phyloP scores from a whole-genome alignment of 2,888 invertebrate genomes.

The Notodonta ziczac region DNA sequence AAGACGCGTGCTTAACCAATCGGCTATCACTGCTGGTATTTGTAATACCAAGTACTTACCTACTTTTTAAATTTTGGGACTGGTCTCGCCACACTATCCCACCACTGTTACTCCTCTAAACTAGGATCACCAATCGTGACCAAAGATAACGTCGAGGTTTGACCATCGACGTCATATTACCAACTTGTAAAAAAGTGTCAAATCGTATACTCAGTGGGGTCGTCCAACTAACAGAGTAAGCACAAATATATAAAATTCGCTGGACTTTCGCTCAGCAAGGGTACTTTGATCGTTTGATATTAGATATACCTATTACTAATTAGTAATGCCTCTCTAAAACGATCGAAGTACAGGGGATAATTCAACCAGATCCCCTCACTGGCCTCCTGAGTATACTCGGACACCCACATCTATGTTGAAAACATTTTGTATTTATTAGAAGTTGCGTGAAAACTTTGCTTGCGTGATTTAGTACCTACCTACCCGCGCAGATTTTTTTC shows the following conservation, averaged over 20 bases:
- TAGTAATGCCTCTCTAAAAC: background rate
- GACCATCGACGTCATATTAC: too few species aligned
- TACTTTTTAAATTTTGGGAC: too few species aligned
- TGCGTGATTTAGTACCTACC: slow-evolving; percentile 44
- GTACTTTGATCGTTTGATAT: too few species aligned
- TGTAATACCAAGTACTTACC: too few species aligned
- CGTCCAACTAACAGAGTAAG: slow-evolving; percentile 23
- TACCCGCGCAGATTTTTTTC: slow-evolving; percentile 1
- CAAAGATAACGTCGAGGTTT: too few species aligned
- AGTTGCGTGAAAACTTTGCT: slow-evolving; percentile 37
- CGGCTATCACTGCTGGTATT: too few species aligned
- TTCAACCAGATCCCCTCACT: slow-evolving; percentile 40
- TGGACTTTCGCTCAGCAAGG: slow-evolving; percentile 33
- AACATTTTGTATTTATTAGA: slow-evolving; percentile 11
- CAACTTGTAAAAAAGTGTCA: slow-evolving; percentile 44
- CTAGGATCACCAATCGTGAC: too few species aligned
- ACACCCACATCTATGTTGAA: slow-evolving; percentile 27
- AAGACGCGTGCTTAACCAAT: too few species aligned
- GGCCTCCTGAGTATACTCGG: slow-evolving; percentile 55
- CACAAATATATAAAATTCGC: slow-evolving; percentile 22
- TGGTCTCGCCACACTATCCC: too few species aligned
- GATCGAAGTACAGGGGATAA: slow-evolving; percentile 24
- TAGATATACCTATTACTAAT: too few species aligned
- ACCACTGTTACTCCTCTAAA: too few species aligned
- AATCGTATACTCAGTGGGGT: slow-evolving; percentile 46